Percentiles rank a stretch among this genome's conserved stretches.
Conservation (phyloP, 30 jellyfish, hydroid and myxozoan species). For the Aurelia coerulea region DNA sequence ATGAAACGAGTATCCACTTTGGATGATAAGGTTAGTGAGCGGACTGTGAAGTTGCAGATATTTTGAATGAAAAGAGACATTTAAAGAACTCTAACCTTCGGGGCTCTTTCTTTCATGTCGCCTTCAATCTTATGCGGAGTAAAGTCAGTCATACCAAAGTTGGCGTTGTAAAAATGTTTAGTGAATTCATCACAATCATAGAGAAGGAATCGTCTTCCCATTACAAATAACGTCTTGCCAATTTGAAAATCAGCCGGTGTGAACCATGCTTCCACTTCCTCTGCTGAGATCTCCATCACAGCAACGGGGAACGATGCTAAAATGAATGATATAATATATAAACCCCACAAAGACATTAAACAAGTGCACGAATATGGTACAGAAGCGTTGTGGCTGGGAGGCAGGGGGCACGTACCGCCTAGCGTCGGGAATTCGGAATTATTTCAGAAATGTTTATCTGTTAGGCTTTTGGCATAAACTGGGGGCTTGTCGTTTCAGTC, state of each 20-base stretch:
- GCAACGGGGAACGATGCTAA: slow-evolving; percentile 95
- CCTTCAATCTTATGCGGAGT: slow-evolving; percentile 73
- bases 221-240: slow-evolving; percentile 85
- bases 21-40: no score
- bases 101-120: slow-evolving; percentile 36
- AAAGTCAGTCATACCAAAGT: slow-evolving; percentile 77
- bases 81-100: slow-evolving; percentile 50
- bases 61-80: no score
- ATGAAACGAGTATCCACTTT: no score
- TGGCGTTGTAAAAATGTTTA: slow-evolving; percentile 57
- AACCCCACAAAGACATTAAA: neutral
- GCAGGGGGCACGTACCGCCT: no score
- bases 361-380: neutral
- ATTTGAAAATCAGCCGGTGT: slow-evolving; percentile 80
- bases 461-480: no score
- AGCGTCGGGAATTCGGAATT: no score
- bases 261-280: slow-evolving; percentile 93
- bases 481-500: no score
- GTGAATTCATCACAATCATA: slow-evolving; percentile 97
- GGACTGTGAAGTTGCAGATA: no score
- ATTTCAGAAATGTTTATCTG: no score
- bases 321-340: neutral
- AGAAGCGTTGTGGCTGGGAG: neutral
- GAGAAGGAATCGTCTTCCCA: slow-evolving; percentile 95
- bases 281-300: slow-evolving; percentile 92